Conservation (phyloP, 2,888 invertebrate genomes). For the Nudaria mundana region DNA sequence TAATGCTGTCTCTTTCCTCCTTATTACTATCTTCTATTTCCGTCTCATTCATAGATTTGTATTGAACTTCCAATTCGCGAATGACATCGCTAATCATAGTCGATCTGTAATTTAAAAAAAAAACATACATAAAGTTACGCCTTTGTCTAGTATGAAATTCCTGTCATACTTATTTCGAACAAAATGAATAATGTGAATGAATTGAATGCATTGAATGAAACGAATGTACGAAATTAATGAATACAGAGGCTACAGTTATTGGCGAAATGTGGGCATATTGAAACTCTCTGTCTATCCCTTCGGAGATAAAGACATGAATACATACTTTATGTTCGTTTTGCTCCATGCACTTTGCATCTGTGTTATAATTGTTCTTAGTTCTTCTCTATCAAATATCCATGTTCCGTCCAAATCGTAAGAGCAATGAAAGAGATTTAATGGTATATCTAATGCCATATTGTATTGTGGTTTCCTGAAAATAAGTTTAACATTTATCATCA, state of each 20-base stretch:
- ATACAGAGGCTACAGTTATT: too few relatives aligned
- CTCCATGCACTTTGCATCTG: conserved; percentile 90
- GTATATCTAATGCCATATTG: conserved; percentile 90
- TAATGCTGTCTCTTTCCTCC: conserved; percentile 30
- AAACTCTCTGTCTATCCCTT: not conserved
- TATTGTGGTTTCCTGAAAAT: conserved; percentile 94
- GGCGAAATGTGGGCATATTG: not conserved
- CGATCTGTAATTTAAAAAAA: conserved; percentile 73
- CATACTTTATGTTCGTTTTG: conserved; percentile 85
- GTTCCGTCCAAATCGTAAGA: conserved; percentile 78
- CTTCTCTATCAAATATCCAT: conserved; percentile 82
- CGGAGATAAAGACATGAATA: not conserved
- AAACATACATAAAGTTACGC: too few relatives aligned
- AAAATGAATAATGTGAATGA: too few relatives aligned
- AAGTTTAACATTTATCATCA: too few relatives aligned
- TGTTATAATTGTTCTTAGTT: conserved; percentile 81
- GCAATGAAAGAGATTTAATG: conserved; percentile 91
- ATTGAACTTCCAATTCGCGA: conserved; percentile 62
- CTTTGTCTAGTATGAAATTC: too few relatives aligned
- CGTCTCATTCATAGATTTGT: conserved; percentile 26
- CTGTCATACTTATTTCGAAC: too few relatives aligned
- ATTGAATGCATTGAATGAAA: too few relatives aligned
- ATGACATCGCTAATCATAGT: conserved; percentile 82
- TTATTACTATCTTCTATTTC: conserved; percentile 19
- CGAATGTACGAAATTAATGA: too few relatives aligned